Conservation (phyloP, 1,140 invertebrate genomes). For the Conopomorpha cramerella region DNA sequence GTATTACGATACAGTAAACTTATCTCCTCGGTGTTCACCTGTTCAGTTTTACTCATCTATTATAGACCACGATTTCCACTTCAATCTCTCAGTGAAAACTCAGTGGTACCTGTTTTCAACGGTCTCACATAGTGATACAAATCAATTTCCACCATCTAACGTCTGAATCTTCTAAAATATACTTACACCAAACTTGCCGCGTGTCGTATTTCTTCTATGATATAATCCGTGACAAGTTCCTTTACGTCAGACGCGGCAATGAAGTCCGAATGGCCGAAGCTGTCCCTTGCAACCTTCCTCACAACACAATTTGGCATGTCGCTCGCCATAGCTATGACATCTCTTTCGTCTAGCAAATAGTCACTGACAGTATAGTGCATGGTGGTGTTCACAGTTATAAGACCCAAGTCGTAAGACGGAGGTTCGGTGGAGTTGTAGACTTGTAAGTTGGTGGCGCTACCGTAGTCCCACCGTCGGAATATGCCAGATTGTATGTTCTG, state of each 20-base stretch:
- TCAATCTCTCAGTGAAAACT: no score
- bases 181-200: no score
- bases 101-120: no score
- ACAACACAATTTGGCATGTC: constrained; percentile 21
- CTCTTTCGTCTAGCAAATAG: constrained; percentile 22
- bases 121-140: no score
- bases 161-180: no score
- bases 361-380: constrained; percentile 38
- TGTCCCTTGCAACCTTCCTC: constrained; percentile 21
- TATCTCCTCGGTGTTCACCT: no score
- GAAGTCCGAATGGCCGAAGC: constrained; percentile 27
- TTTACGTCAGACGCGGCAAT: constrained; percentile 19
- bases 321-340: constrained; percentile 31
- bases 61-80: no score
- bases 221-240: constrained; percentile 24
- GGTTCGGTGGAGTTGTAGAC: constrained; percentile 18
- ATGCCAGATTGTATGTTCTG: constrained; percentile 31
- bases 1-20: no score
- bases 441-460: constrained; percentile 11
- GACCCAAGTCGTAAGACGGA: constrained; percentile 21
- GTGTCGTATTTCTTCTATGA: no score
- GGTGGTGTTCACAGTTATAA: constrained; percentile 19
- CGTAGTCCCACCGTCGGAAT: constrained; percentile 29
- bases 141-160: no score
- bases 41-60: no score